Evolutionary conservation across 2,888 invertebrate species (phyloP), one percentile per base, ranked within the genome.

Genomic region (Hofmannophila pseudospretella): DNA sequence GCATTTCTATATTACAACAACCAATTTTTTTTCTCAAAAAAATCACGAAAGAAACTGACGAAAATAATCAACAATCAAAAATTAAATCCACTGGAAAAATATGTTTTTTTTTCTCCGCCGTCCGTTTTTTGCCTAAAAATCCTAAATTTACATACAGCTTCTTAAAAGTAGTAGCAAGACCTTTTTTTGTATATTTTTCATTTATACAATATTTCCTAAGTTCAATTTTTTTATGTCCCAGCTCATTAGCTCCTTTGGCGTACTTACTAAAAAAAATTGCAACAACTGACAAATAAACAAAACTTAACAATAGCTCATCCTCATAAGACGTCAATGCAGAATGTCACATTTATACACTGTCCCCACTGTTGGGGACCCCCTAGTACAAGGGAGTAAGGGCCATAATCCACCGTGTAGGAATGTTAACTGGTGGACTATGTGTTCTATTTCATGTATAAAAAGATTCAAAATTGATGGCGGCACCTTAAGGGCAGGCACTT

Each of bases 171-270:
- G 12, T 31, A 75, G 68, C 67, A 73, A 73, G 66, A 66, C 58
- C 66, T 70, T 76, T 79, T 82, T 79, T 75, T 72, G 58, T 68
- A 65, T 70, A 66, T 76, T 77, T 74, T 74, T 66, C 64, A 64
- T 76, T 77, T 77, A 78, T 70, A 80, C 75, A 75, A 56, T 72
- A 69, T 63, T 25, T 54, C 54, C 67, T 74, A 73, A 52, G 59
- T 66, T 54, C 19, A 31, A 11, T 45, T 58, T 56, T 20, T 20
- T 49, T 50, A 45, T 54, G 44, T 49, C 55, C 64, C 53, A 69
- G 68, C 67, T 71, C 67, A 61, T 62, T 50, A 55, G 69, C 75
- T 70, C 74, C 84, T 84, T 84, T 85, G 84, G 84, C 84, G 75
- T 74, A 72, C 76, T 73, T 77, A 75, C 50, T 58, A 65, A 65